Evolutionary conservation across 2,888 invertebrate genomes (phyloP), one percentile per base, ranked within the genome.

Genomic region (Xestia xanthographa): DNA sequence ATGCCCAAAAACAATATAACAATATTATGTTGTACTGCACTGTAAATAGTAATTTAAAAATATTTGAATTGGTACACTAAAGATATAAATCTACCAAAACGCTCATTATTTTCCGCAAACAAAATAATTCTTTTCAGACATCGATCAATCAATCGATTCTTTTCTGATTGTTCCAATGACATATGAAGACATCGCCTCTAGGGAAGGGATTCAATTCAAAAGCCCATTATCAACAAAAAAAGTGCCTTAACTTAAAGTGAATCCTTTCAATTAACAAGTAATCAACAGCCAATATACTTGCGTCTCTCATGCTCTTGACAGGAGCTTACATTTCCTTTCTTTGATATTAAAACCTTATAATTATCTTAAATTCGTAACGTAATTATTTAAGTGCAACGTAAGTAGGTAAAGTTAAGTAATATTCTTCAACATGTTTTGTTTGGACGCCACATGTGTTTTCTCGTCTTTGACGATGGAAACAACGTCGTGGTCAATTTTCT

Each of bases 401-500:
- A 8, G 11, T 26, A 41, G 5, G 11, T 9, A 22, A 56, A 62
- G 2, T 69, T 76, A 82, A 22, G 80, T 8, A 41, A 83, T 80
- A 45, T 84, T 84, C 53, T 83, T 84, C 12, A 65, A 29, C 22
- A 72, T 22, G n/a, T 63, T 70, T 70, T 72, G 58, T 67, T 82
- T 72, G 2, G 73, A 63, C 2, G 43, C 43, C 0, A 22, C 79
- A 11, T 62, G 71, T 26, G 67, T 68, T 17, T 69, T 50, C 14
- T 69, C 56, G 8, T 53, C 77, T 50, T 66, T 29, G 0, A 77
- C 58, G 22, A 83, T 80, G 0, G 80, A 77, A 12, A 80, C 75
- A n/a, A 72, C 65, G 22, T 80, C 86, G n/a, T 75, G 66, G 11
- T 86, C 75, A 4, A 29, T n/a, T 50, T 75, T 78, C 48, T 66